A percentile compares a stretch with the other conserved stretches of the same genome.
Evolutionary conservation across 2,113 vertebrate species (phyloP).

Genomic region (Prunella fulvescens): DNA sequence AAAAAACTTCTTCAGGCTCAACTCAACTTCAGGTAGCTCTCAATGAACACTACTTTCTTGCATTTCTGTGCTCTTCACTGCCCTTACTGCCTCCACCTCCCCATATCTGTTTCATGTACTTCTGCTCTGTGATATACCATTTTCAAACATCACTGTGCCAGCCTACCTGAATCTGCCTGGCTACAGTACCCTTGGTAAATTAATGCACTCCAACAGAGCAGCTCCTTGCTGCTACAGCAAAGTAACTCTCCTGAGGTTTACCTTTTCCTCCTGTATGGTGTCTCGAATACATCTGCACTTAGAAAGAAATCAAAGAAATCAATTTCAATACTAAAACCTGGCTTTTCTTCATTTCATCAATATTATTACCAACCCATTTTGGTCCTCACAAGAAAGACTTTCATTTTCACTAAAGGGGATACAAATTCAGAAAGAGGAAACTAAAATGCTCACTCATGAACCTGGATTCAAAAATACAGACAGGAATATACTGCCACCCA

Average conservation of each 20-base stretch:
- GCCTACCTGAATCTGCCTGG: neutral
- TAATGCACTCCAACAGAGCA: neutral
- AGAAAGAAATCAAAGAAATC: neutral
- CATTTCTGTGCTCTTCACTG: neutral
- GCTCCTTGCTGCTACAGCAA: neutral
- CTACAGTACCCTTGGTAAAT: neutral
- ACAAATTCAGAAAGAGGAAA: neutral
- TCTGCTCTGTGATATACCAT: neutral
- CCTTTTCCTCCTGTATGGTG: neutral
- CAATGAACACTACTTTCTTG: neutral
- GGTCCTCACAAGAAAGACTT: neutral
- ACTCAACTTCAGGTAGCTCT: neutral
- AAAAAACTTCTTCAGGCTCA: neutral
- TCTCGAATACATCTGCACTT: neutral
- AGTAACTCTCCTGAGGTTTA: neutral
- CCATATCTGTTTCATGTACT: neutral
- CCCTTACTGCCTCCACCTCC: neutral
- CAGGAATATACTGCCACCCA: neutral
- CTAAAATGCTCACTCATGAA: neutral
- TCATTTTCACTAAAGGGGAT: fast-evolving
- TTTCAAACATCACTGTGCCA: neutral
- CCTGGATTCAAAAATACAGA: neutral
- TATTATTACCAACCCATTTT: neutral
- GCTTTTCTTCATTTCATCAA: neutral
- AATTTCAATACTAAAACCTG: neutral